phyloP scores from a whole-genome alignment of 2,797 vertebrate genomes.

The Dendrocincla fuliginosa region DNA sequence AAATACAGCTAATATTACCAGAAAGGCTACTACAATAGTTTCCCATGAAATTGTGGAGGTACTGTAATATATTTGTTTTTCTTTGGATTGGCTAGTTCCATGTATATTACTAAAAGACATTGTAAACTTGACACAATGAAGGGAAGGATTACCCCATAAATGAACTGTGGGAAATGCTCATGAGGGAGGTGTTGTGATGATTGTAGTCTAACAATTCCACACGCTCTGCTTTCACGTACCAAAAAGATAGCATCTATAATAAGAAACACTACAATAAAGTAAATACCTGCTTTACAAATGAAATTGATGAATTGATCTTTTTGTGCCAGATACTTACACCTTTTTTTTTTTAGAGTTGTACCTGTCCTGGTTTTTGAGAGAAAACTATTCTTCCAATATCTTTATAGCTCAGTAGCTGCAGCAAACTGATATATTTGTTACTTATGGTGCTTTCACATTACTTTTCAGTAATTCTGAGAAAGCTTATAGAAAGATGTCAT shows the following conservation, averaged over 20 bases:
- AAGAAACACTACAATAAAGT: neutral
- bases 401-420: neutral
- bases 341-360: neutral
- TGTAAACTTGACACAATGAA: neutral
- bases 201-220: fast-evolving
- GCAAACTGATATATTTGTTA: neutral
- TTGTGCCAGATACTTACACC: neutral
- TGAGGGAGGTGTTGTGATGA: neutral
- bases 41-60: neutral
- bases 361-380: neutral
- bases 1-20: neutral
- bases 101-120: fast-evolving
- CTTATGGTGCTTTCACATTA: neutral
- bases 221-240: neutral
- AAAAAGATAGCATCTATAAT: neutral
- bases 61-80: neutral
- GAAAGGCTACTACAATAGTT: neutral
- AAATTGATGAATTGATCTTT: neutral
- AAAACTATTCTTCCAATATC: neutral
- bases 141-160: neutral
- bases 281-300: neutral
- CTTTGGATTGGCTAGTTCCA: neutral
- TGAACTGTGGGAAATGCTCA: neutral
- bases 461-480: neutral
- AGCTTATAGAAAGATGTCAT: neutral